Conservation (phyloP, 92 coral and sea anemone species). For the Pocillopora meandrina region DNA sequence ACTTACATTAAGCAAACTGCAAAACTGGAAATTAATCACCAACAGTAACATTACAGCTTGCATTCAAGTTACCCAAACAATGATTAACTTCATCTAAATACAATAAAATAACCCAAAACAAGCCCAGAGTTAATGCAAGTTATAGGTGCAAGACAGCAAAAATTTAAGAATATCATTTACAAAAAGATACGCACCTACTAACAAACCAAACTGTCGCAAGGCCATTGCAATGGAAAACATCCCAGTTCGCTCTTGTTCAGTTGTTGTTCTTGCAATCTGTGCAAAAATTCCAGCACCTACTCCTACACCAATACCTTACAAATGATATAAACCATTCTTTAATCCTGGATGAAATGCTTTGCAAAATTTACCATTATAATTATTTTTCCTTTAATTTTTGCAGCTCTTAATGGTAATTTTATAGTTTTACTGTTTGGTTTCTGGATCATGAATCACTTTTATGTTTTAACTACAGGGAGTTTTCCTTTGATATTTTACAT, state of each 20-base stretch:
- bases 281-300: conserved; percentile 94
- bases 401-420: too few species aligned
- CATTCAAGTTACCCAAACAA: too few species aligned
- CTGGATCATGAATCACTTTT: too few species aligned
- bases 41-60: background rate
- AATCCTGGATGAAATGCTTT: background rate
- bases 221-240: conserved; percentile 91
- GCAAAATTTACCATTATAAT: too few species aligned
- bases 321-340: background rate
- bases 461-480: too few species aligned
- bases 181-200: conserved; percentile 64
- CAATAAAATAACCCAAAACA: too few species aligned
- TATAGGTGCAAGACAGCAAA: background rate
- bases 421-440: too few species aligned
- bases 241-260: conserved; percentile 89
- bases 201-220: conserved; percentile 86
- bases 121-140: background rate
- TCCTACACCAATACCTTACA: conserved; percentile 94
- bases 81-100: too few species aligned
- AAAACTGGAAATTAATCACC: background rate
- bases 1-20: too few species aligned
- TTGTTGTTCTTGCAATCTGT: conserved; percentile 89
- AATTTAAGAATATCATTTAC: background rate
- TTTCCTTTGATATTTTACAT: too few species aligned
- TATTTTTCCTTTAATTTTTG: too few species aligned